Evolutionary conservation across 2,113 vertebrate genomes (phyloP).

Genomic region (Aepyceros melampus): DNA sequence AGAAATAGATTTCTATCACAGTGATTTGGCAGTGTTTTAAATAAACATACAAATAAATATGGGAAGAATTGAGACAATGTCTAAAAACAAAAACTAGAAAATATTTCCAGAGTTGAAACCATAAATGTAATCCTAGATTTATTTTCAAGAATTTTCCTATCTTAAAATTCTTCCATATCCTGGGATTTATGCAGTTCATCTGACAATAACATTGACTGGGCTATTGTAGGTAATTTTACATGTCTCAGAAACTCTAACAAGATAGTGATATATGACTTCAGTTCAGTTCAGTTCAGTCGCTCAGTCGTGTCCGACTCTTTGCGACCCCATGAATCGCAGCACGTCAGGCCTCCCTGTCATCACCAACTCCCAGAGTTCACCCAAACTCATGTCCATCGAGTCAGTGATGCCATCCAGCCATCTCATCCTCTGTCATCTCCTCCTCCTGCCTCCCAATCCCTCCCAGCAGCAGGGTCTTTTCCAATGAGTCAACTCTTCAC

Average conservation of each 20-base stretch:
- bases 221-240: neutral
- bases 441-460: too few species aligned
- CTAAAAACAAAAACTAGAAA: constrained; percentile 4
- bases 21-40: constrained; percentile 29
- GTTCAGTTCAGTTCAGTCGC: too few species aligned
- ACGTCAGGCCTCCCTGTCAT: too few species aligned
- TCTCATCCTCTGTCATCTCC: too few species aligned
- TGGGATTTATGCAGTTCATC: neutral
- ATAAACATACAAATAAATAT: constrained; percentile 3
- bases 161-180: neutral
- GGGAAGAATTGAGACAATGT: neutral
- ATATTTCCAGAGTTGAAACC: neutral
- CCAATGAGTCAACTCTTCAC: too few species aligned
- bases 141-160: constrained; percentile 23
- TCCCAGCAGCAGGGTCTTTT: too few species aligned
- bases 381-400: too few species aligned
- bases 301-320: too few species aligned
- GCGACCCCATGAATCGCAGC: too few species aligned
- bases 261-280: neutral
- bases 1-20: neutral
- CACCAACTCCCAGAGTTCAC: too few species aligned
- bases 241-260: neutral
- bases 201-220: neutral
- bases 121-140: neutral
- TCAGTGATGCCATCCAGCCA: too few species aligned